phyloP scores from a whole-genome alignment of 1,140 invertebrate genomes.

The Aphaenogaster rudis region DNA sequence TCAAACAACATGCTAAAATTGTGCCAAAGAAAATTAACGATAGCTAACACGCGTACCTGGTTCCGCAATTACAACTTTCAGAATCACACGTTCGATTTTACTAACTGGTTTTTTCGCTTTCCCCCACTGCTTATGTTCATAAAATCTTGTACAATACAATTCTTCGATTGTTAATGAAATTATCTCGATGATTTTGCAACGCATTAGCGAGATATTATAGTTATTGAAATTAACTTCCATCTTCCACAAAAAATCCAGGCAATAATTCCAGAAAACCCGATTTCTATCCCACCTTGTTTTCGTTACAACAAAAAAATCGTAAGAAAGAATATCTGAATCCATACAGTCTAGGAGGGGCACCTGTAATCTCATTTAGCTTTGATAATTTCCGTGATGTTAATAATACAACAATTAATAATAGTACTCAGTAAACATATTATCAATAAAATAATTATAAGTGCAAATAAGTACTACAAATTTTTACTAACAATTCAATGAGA shows the following conservation, averaged over 20 bases:
- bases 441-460: slow-evolving; percentile 10
- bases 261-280: slow-evolving; percentile 20
- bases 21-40: slow-evolving; percentile 68
- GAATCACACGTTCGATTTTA: slow-evolving; percentile 42
- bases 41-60: slow-evolving; percentile 38
- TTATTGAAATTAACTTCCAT: slow-evolving; percentile 9
- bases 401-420: slow-evolving; percentile 11
- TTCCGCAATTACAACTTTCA: slow-evolving; percentile 24
- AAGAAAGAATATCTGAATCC: slow-evolving; percentile 31
- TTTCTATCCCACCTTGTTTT: slow-evolving; percentile 24
- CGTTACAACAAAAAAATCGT: background rate
- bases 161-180: background rate
- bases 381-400: slow-evolving; percentile 41
- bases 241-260: background rate
- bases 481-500: slow-evolving; percentile 6
- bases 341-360: slow-evolving; percentile 25
- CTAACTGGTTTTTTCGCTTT: slow-evolving; percentile 17
- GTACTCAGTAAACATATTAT: slow-evolving; percentile 22
- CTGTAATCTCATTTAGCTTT: slow-evolving; percentile 37
- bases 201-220: slow-evolving; percentile 6
- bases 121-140: slow-evolving; percentile 12
- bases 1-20: slow-evolving; percentile 34
- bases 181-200: slow-evolving; percentile 54
- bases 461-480: background rate
- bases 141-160: background rate